Evolutionary conservation across 2,888 invertebrate genomes (phyloP).

Genomic region (Theretra japonica): DNA sequence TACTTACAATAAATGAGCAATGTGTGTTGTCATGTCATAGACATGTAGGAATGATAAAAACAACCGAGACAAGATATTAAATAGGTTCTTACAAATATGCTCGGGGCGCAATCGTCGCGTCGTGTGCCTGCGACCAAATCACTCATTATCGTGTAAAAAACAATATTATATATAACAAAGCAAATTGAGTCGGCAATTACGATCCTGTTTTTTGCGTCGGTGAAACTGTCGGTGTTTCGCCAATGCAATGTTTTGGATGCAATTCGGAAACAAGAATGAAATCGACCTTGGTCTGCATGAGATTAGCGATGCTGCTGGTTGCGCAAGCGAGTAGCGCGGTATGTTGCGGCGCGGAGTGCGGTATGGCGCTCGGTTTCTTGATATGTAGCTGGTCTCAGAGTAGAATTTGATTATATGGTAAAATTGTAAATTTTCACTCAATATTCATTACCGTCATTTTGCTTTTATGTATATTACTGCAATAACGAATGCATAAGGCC

Average conservation of each 20-base stretch:
- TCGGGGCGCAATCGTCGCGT: conserved; percentile 31
- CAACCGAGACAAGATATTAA: conserved; percentile 32
- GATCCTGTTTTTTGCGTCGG: conserved; percentile 47
- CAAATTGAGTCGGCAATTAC: background rate
- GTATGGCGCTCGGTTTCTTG: background rate
- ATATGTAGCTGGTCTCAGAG: too few species aligned
- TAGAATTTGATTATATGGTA: background rate
- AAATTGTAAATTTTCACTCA: background rate
- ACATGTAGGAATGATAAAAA: background rate
- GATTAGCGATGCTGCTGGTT: conserved; percentile 51
- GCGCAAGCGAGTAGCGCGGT: conserved; percentile 45
- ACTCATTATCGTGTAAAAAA: background rate
- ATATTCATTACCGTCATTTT: background rate
- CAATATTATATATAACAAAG: background rate
- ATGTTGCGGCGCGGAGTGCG: background rate
- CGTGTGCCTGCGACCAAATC: conserved; percentile 40
- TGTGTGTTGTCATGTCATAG: background rate
- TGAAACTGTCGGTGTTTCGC: conserved; percentile 49
- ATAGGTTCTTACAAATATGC: conserved; percentile 33
- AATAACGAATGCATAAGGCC: background rate
- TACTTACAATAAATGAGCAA: background rate
- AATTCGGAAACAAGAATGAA: conserved; percentile 49
- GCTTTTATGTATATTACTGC: background rate
- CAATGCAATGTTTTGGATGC: conserved; percentile 45
- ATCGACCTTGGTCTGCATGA: conserved; percentile 54